Evolutionary conservation across 2,797 vertebrate genomes (phyloP).

Genomic region (Onychomys torridus): DNA sequence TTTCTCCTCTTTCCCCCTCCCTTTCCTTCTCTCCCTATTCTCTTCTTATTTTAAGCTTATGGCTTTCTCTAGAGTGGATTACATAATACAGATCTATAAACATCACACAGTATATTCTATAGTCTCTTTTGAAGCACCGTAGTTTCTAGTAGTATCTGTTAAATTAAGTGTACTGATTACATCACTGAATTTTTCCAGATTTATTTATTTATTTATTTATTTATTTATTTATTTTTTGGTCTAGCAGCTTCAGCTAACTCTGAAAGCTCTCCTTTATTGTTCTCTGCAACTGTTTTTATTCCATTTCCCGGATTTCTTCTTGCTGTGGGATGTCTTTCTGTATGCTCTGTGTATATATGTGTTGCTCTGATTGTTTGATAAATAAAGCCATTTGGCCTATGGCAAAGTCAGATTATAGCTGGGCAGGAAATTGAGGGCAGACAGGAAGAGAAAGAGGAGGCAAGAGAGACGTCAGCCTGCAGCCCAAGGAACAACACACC

Average conservation of each 20-base stretch:
- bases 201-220: too few species aligned
- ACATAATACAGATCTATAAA: background rate
- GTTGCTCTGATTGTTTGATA: too few species aligned
- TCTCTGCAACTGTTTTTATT: background rate
- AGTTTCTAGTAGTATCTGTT: background rate
- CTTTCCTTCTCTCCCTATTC: too few species aligned
- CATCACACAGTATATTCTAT: background rate
- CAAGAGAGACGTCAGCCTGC: too few species aligned
- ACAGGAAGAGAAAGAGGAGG: too few species aligned
- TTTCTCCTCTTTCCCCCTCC: background rate
- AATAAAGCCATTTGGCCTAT: too few species aligned
- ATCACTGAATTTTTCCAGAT: background rate
- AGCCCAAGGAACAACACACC: too few species aligned
- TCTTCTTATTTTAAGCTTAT: background rate
- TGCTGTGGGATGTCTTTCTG: too few species aligned
- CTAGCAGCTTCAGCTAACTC: background rate
- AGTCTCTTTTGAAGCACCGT: background rate
- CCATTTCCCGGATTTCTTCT: background rate
- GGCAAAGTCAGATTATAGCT: too few species aligned
- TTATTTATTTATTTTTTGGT: too few species aligned
- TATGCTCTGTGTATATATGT: too few species aligned
- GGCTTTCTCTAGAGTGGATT: background rate
- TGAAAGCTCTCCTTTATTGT: background rate
- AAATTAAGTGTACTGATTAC: background rate
- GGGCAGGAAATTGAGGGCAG: too few species aligned